Conservation (phyloP, 2,888 invertebrate genomes). For the Elegia similella region DNA sequence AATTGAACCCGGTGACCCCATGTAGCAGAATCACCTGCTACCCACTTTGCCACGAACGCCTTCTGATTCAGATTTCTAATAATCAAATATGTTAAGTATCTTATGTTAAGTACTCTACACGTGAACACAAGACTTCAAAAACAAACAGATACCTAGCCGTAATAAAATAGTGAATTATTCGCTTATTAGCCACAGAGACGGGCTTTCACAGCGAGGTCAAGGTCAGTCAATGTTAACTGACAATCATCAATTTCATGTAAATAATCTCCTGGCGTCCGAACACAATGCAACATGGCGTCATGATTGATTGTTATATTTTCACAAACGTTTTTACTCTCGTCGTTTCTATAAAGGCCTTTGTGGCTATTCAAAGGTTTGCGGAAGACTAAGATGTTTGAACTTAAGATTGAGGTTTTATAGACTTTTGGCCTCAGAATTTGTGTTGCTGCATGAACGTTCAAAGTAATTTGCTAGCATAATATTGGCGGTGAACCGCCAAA, state of each 20-base stretch:
- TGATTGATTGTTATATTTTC: slow-evolving; percentile 68
- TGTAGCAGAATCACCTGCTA: no score
- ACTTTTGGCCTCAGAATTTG: neutral
- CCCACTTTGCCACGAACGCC: no score
- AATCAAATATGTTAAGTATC: neutral
- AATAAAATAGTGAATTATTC: slow-evolving; percentile 58
- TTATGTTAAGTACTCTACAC: neutral
- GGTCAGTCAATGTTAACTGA: slow-evolving; percentile 61
- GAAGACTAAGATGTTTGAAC: slow-evolving; percentile 24
- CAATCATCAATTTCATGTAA: slow-evolving; percentile 74
- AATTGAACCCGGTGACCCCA: no score
- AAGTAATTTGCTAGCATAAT: neutral
- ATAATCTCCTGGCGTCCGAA: slow-evolving; percentile 66
- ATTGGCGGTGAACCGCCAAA: neutral
- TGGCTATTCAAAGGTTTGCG: slow-evolving; percentile 22
- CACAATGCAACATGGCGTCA: slow-evolving; percentile 63
- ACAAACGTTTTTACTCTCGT: slow-evolving; percentile 46
- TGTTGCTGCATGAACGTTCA: neutral
- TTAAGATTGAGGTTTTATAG: slow-evolving; percentile 21
- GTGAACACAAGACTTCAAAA: neutral
- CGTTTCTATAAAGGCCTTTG: slow-evolving; percentile 35
- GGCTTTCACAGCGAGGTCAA: slow-evolving; percentile 57
- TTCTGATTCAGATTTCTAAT: no score
- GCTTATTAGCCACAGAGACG: slow-evolving; percentile 49
- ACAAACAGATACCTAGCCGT: slow-evolving; percentile 42